Evolutionary conservation across 1,140 invertebrate species (phyloP), one percentile per base, ranked within the genome.

Genomic region (Aleiodes sp.): DNA sequence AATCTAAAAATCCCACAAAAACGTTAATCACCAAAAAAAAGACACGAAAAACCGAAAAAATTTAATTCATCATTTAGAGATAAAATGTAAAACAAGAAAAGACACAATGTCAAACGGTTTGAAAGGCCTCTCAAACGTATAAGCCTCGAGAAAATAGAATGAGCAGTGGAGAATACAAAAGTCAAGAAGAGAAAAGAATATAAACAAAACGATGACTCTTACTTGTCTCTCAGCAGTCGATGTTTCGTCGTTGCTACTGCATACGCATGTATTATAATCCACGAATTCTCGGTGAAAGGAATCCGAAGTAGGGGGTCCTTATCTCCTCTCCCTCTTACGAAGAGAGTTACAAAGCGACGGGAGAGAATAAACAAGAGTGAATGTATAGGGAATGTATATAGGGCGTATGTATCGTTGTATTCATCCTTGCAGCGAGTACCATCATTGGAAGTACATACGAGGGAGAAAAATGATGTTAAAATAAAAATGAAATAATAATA

Each of bases 191-290:
- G 7, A 33, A 33, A 8, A 8, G 26, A 52, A 52, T 21, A 4
- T 16, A 52, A 24, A 24, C 46, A 52, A 24, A 24, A 24, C 21
- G 46, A 24, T 26, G 21, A 24, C 46, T 24, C 8, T 12, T 24
- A 9, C 46, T 52, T 21, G 46, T 52, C 46, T 52, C 46, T 52
- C 7, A 52, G 21, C 26, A 29, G 16, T 29, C n/a, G 33, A 52
- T 60, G 70, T 67, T 46, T 41, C 37, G 31, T 68, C 64, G 41
- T 14, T 63, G 73, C 79, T 80, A 77, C 78, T 80, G 76, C 78
- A 80, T 80, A 80, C 79, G 79, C 77, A 80, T 80, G 77, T 78
- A 80, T 80, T 80, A 80, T 78, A 80, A 79, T 80, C 70, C 73
- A 75, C 74, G 72, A 78, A 78, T 78, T 78, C 76, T 61, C 72